A percentile compares a stretch with the other conserved stretches of the same genome.
Evolutionary conservation across 2,888 invertebrate species (phyloP).

Genomic region (Psylliodes chrysocephalus): DNA sequence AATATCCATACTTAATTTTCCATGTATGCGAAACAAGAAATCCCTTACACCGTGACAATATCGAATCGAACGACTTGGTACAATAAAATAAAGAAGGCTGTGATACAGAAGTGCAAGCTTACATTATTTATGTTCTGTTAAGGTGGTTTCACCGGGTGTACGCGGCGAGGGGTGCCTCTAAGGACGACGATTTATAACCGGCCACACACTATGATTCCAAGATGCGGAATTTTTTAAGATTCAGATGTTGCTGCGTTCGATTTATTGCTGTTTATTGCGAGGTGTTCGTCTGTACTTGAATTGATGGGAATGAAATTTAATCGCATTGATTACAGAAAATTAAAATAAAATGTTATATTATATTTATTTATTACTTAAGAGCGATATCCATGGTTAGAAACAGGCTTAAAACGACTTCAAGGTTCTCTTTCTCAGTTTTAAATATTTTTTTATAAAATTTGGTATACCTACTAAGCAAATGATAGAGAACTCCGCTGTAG

Average conservation of each 20-base stretch:
- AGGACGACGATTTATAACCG: constrained; percentile 58
- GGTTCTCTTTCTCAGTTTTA: too few species aligned
- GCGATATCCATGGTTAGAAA: too few species aligned
- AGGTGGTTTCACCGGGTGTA: constrained; percentile 54
- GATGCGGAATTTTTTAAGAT: constrained; percentile 40
- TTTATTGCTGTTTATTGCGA: constrained; percentile 25
- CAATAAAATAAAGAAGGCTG: constrained; percentile 42
- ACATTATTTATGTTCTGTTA: constrained; percentile 59
- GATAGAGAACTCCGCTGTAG: too few species aligned
- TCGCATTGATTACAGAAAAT: too few species aligned
- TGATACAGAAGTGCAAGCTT: constrained; percentile 48
- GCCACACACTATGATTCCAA: constrained; percentile 57
- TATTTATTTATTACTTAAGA: too few species aligned
- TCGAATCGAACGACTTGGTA: constrained; percentile 27
- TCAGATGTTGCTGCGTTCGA: constrained; percentile 35
- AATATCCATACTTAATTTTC: too few species aligned
- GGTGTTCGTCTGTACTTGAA: background rate
- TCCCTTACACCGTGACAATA: constrained; percentile 20
- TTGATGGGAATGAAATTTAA: too few species aligned
- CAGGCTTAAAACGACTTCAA: too few species aligned
- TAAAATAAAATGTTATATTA: too few species aligned
- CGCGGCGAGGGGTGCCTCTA: constrained; percentile 59
- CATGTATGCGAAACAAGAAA: constrained; percentile 18
- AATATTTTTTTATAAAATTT: too few species aligned
- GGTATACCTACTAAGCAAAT: too few species aligned